These are phyloP conservation scores for Falco columbarius DNA, from an alignment of 2,797 vertebrate genomes.

Conservation along the genomic window DNA sequence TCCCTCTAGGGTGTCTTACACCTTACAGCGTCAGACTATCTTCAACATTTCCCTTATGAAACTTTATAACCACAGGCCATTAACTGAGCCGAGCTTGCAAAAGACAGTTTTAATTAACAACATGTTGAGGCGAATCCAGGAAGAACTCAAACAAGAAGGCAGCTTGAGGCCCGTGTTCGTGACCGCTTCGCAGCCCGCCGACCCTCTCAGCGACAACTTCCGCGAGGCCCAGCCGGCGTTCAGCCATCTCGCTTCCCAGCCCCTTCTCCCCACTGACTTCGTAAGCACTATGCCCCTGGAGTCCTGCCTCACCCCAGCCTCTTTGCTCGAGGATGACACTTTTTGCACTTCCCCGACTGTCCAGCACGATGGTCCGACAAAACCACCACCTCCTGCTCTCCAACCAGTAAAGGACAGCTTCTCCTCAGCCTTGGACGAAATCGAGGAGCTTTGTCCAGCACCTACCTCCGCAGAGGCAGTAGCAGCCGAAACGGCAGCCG, in stretches of 20 bases:
- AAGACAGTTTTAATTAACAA: conserved; percentile 98
- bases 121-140: conserved; percentile 97
- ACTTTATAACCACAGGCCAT: conserved; percentile 93
- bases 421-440: conserved; percentile 89
- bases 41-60: conserved; percentile 99
- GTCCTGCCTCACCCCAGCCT: conserved; percentile 95
- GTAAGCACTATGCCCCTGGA: conserved; percentile 83
- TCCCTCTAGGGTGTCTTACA: conserved; percentile 96
- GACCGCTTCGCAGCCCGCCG: conserved; percentile 83
- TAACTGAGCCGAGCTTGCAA: conserved; percentile 93
- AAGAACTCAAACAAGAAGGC: conserved; percentile 95
- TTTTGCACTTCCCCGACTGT: conserved; percentile 86
- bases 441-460: conserved; percentile 91
- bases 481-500: conserved; percentile 56
- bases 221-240: conserved; percentile 88
- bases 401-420: conserved; percentile 84
- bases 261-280: conserved; percentile 75
- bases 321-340: conserved; percentile 89
- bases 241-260: conserved; percentile 76
- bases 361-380: conserved; percentile 68
- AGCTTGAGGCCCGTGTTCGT: conserved; percentile 87
- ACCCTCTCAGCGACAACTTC: conserved; percentile 86
- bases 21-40: conserved; percentile 97
- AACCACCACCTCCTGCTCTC: conserved; percentile 74
- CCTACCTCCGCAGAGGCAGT: conserved; percentile 87